phyloP scores from a whole-genome alignment of 2,888 invertebrate species.

The Cylindroiulus punctatus region DNA sequence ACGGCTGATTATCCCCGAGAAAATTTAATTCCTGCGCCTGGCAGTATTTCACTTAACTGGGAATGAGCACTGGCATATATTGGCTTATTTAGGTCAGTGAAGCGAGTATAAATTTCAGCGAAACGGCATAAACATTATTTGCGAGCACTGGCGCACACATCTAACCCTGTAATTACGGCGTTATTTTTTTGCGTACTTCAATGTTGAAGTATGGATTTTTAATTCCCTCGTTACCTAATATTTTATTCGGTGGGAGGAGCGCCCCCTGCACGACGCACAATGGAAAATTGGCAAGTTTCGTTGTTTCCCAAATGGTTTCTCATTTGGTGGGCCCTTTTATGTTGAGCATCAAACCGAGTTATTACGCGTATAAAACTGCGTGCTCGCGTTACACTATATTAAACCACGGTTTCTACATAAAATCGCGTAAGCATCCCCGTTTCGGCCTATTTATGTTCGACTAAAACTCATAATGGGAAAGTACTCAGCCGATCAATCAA shows the following conservation, averaged over 20 bases:
- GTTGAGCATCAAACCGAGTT: slow-evolving; percentile 27
- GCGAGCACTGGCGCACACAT: not conserved
- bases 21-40: not conserved
- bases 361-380: slow-evolving; percentile 16
- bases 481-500: slow-evolving; percentile 17
- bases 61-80: not conserved
- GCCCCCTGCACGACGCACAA: not conserved
- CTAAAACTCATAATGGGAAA: not conserved
- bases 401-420: slow-evolving; percentile 45
- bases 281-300: slow-evolving; percentile 24
- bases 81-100: slow-evolving; percentile 4
- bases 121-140: not conserved
- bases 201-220: slow-evolving; percentile 47
- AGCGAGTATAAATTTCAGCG: not conserved
- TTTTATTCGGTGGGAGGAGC: slow-evolving; percentile 2
- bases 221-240: slow-evolving; percentile 43
- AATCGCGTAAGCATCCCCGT: slow-evolving; percentile 17
- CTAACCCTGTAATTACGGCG: not conserved
- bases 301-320: slow-evolving; percentile 43
- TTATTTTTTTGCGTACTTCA: not conserved
- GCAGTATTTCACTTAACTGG: not conserved
- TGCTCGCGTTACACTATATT: slow-evolving; percentile 45
- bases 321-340: slow-evolving; percentile 39
- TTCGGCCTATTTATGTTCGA: slow-evolving; percentile 45
- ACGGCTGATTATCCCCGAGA: not conserved